Base-by-base conservation (phyloP, 2,797 vertebrate species). In the Diplodus puntazzo region DNA sequence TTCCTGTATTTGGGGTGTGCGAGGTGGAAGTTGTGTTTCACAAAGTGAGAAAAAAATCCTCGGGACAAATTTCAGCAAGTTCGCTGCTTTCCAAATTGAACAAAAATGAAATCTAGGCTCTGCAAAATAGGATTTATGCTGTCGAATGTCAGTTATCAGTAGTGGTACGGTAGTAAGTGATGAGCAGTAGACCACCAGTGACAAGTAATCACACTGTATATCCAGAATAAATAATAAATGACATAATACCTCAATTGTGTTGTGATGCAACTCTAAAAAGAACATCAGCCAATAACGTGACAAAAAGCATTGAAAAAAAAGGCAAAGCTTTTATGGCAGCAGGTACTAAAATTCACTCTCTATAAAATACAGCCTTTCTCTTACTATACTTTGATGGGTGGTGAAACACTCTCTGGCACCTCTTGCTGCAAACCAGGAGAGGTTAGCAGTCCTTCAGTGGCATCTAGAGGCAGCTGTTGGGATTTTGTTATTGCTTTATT, bases 391-490 rank as follows among this genome's bases (percentile, higher is more conserved):
- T 42, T 66, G 16, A 43, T 71, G 17, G 42, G 16, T 11, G 25
- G 27, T 80, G 43, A 81, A 77, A 66, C 13, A 39, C 58, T 63
- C 1, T 11, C 17, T 11, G 5, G 17, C 2, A 75, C 25, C 42
- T 73, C 14, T 42, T 46, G 21, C 69, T 74, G 55, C 27, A 77
- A 57, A 75, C 8, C 53, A 74, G 43, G 66, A 13, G 27, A 69
- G 16, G 23, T 67, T 52, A 54, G 55, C 50, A 77, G 86, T 82
- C 67, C 81, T 87, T 86, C 46, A 90, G 85, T 89, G 91, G 59
- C 93, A 92, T 86, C 93, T 93, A 92, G 87, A 90, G 93, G 91
- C 80, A 73, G 50, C 50, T 75, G 48, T 61, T 18, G 66, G 75
- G 42, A 92, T 64, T 73, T 50, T 34, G 5, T 72, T 63, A 21